A percentile compares a stretch with the other conserved stretches of the same genome.
Conservation (phyloP, 2,113 vertebrate species). For the Alethe castanea region DNA sequence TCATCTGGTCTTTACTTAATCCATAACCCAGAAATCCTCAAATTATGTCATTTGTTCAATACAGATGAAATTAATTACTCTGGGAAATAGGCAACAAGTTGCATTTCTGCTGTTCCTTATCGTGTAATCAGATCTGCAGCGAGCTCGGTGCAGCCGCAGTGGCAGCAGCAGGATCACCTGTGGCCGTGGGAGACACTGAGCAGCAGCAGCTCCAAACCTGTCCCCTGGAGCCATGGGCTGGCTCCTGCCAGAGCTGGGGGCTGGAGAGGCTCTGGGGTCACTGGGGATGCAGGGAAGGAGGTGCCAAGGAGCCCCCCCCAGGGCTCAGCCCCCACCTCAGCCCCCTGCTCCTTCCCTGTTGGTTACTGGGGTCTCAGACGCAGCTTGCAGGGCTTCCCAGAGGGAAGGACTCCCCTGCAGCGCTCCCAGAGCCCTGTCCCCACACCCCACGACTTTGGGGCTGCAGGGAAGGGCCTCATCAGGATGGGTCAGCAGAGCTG, state of each 20-base stretch:
- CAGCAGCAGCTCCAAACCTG: neutral
- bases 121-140: neutral
- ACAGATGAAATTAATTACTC: conserved; percentile 66
- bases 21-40: conserved; percentile 61
- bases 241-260: neutral
- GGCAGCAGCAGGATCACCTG: neutral
- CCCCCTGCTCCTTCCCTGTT: neutral
- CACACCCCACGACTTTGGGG: neutral
- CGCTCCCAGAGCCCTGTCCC: neutral
- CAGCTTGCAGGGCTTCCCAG: neutral
- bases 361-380: rapidly evolving
- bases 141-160: neutral
- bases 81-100: conserved; percentile 61
- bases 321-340: rapidly evolving
- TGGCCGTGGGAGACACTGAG: neutral
- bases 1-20: conserved; percentile 66
- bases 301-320: neutral
- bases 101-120: conserved; percentile 35
- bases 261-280: neutral
- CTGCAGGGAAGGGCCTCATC: neutral
- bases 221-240: neutral
- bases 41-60: conserved; percentile 68
- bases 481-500: neutral
- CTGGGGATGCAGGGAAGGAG: rapidly evolving
- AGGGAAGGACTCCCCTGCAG: neutral